Evolutionary conservation across 2,888 invertebrate species (phyloP).

Genomic region (Aleiodes testaceus): DNA sequence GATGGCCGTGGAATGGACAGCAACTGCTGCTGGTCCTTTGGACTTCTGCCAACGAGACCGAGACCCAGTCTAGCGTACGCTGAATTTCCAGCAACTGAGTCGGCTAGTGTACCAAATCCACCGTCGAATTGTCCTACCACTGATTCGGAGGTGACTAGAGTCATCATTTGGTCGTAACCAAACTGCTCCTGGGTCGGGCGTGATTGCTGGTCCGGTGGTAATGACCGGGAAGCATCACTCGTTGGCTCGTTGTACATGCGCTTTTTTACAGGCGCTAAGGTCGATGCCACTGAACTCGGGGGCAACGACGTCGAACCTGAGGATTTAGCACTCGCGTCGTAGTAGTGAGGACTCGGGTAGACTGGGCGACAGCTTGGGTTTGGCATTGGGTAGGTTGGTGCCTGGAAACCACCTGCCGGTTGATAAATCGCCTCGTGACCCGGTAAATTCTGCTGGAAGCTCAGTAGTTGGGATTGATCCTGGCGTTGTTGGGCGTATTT

Average conservation of each 20-base stretch:
- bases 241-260: conserved; percentile 66
- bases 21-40: conserved; percentile 68
- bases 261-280: conserved; percentile 66
- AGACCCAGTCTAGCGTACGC: conserved; percentile 67
- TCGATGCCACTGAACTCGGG: conserved; percentile 53
- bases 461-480: conserved; percentile 61
- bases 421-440: conserved; percentile 67
- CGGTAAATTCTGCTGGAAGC: conserved; percentile 65
- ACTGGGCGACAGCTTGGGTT: conserved; percentile 64
- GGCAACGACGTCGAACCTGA: conserved; percentile 46
- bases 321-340: conserved; percentile 62
- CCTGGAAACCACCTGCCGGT: conserved; percentile 63
- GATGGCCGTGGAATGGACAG: conserved; percentile 67
- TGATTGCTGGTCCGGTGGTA: conserved; percentile 57
- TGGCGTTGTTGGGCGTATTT: conserved; percentile 62
- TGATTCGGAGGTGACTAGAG: conserved; percentile 60
- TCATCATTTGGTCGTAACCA: conserved; percentile 67
- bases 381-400: conserved; percentile 66
- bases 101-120: conserved; percentile 62
- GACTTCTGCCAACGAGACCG: conserved; percentile 63
- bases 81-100: conserved; percentile 64
- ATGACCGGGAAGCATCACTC: conserved; percentile 52
- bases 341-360: conserved; percentile 67
- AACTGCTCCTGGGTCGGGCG: conserved; percentile 65
- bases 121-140: conserved; percentile 66